phyloP scores from a whole-genome alignment of 1,140 invertebrate genomes.

The Chymomyza costata region DNA sequence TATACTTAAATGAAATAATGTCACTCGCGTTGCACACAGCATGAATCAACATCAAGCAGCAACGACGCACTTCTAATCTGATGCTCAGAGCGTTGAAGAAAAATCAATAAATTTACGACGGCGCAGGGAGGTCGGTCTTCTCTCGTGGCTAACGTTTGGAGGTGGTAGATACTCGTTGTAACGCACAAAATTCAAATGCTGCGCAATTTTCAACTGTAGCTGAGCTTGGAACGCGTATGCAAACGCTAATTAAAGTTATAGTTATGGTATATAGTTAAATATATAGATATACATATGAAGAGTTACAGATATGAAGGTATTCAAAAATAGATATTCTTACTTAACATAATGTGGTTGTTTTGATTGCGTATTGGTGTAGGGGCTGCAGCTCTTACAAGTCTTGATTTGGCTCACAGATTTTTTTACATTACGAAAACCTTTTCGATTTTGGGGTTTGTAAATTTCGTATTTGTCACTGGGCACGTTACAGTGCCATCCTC shows the following conservation, averaged over 20 bases:
- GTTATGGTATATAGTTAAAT: conserved; percentile 2
- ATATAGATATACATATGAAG: conserved; percentile 36
- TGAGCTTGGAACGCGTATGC: too few relatives aligned
- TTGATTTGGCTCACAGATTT: conserved; percentile 6
- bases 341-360: conserved; percentile 32
- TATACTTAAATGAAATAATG: conserved; percentile 57
- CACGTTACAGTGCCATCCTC: conserved; percentile 93
- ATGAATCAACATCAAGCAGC: conserved; percentile 49
- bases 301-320: conserved; percentile 39
- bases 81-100: conserved; percentile 20
- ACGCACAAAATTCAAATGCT: conserved; percentile 24
- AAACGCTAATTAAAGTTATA: conserved; percentile 2
- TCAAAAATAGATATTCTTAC: conserved; percentile 51
- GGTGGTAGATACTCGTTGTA: conserved; percentile 28
- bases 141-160: too few relatives aligned
- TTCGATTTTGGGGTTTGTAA: conserved; percentile 91
- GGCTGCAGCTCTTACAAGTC: background rate
- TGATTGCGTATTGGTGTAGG: too few relatives aligned
- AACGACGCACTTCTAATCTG: conserved; percentile 43
- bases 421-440: conserved; percentile 96
- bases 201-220: too few relatives aligned
- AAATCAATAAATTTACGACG: conserved; percentile 61
- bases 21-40: conserved; percentile 28
- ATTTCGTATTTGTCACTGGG: conserved; percentile 93
- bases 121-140: conserved; percentile 50